These are phyloP conservation scores for Agelaius tricolor DNA, from an alignment of 2,113 vertebrate genomes.

Conservation along the genomic window DNA sequence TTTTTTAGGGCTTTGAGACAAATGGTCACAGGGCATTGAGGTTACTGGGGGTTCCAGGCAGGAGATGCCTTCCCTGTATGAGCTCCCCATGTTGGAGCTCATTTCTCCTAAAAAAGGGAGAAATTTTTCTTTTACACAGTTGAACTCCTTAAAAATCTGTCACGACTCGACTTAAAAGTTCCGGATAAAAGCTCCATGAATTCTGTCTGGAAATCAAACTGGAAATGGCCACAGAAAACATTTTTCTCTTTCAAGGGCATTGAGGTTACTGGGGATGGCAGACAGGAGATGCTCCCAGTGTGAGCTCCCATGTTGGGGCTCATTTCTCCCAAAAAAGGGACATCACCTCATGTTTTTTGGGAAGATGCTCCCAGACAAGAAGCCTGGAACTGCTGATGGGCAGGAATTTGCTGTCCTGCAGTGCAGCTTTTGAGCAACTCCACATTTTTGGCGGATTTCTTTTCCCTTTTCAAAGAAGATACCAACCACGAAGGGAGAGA, in stretches of 20 bases:
- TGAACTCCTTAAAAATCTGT: neutral
- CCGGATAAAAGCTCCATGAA: neutral
- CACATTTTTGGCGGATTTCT: rapidly evolving
- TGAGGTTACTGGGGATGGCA: neutral
- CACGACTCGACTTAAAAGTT: neutral
- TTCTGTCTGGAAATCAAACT: neutral
- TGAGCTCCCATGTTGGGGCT: neutral
- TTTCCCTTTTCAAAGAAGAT: neutral
- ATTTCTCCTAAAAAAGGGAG: neutral
- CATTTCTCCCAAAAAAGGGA: neutral
- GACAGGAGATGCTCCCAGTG: neutral
- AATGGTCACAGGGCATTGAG: neutral
- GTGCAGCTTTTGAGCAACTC: neutral
- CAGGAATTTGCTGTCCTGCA: neutral
- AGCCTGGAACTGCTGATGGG: neutral
- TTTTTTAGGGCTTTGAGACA: neutral
- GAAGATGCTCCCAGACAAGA: neutral
- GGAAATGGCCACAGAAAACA: neutral
- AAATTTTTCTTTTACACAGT: neutral
- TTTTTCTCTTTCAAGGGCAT: neutral
- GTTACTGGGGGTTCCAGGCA: neutral
- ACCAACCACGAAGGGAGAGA: neutral
- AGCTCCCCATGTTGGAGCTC: neutral
- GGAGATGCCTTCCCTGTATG: neutral
- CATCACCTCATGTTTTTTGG: neutral